Evolutionary conservation across 2,888 invertebrate species (phyloP).

Genomic region (Andrena praecox): DNA sequence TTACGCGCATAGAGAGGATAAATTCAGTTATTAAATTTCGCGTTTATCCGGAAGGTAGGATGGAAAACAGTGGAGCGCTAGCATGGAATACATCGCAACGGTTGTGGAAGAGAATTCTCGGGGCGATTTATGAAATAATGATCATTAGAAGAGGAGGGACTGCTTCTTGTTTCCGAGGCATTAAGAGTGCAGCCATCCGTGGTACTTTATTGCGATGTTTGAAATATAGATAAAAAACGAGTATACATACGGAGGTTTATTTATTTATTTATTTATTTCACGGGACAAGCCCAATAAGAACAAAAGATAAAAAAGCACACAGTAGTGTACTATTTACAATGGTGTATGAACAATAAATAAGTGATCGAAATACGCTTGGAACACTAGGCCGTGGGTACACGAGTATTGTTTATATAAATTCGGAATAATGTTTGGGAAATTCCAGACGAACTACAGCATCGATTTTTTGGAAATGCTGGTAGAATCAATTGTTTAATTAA

Average conservation of each 20-base stretch:
- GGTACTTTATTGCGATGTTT: not conserved
- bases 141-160: not conserved
- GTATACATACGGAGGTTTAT: too few relatives aligned
- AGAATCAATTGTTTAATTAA: conserved; percentile 2
- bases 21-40: conserved; percentile 7
- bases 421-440: not conserved
- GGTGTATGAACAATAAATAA: too few relatives aligned
- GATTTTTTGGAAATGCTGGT: not conserved
- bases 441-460: not conserved
- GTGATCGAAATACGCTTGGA: too few relatives aligned
- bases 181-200: not conserved
- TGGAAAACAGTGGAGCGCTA: not conserved
- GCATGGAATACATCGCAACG: not conserved
- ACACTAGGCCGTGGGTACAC: too few relatives aligned
- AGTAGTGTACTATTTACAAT: too few relatives aligned
- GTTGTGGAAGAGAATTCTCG: not conserved
- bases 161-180: not conserved
- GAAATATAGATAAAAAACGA: too few relatives aligned
- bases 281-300: too few relatives aligned
- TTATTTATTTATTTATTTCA: too few relatives aligned
- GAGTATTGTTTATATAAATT: not conserved
- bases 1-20: not conserved
- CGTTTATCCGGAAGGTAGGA: not conserved
- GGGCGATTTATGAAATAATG: not conserved
- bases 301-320: too few relatives aligned